Percentiles rank a stretch among this genome's conserved stretches.
Conservation (phyloP, 1,140 invertebrate genomes). For the Acromyrmex charruanus region DNA sequence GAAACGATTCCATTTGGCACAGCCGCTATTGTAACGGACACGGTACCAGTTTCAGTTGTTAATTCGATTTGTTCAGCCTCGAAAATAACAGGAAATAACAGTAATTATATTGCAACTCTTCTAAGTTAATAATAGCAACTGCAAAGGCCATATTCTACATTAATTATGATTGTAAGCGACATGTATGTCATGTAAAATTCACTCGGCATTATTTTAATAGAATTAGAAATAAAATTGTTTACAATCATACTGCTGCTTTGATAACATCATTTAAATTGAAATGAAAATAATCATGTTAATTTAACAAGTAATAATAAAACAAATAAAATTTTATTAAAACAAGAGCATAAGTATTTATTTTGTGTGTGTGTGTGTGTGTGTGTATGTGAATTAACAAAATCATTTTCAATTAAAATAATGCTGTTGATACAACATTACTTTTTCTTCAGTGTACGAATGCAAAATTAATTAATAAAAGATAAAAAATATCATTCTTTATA, state of each 20-base stretch:
- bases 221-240: not conserved
- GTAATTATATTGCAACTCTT: constrained; percentile 19
- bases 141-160: not conserved
- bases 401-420: no score
- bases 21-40: constrained; percentile 21
- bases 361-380: no score
- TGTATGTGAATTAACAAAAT: no score
- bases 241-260: not conserved
- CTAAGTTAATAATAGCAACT: constrained; percentile 3
- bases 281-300: no score
- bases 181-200: not conserved
- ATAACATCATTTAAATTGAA: no score
- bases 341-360: no score
- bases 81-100: constrained; percentile 40
- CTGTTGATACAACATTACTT: no score
- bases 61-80: constrained; percentile 10
- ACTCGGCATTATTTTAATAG: not conserved
- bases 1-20: not conserved
- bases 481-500: no score
- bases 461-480: no score
- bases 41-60: not conserved
- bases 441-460: no score
- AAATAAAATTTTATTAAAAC: no score
- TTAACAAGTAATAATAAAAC: no score
- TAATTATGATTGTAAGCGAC: constrained; percentile 14